Percentiles rank a stretch among this genome's conserved stretches.
Conservation (phyloP, 2,888 invertebrate species). For the Xanthorhoe spadicearia region DNA sequence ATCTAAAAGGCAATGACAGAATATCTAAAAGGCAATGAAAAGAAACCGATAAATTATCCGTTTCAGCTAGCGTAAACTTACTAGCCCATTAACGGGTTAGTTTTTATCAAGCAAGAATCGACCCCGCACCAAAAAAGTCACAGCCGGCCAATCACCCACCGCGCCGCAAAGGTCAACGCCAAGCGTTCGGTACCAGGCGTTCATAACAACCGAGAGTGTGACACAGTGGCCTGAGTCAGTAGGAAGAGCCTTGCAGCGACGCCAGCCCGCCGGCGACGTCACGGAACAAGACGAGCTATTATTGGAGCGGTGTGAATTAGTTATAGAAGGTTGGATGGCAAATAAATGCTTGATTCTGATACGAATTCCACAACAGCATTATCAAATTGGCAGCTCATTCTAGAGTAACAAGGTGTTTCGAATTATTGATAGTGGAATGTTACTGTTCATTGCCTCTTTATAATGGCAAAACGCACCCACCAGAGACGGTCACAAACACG, state of each 20-base stretch:
- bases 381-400: not conserved
- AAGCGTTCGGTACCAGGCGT: slow-evolving; percentile 17
- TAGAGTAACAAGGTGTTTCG: not conserved
- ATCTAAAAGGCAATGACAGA: too few relatives aligned
- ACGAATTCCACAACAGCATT: slow-evolving; percentile 4
- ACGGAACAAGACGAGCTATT: slow-evolving; percentile 33
- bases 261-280: slow-evolving; percentile 42
- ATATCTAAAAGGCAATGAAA: too few relatives aligned
- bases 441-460: too few relatives aligned
- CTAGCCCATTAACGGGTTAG: too few relatives aligned
- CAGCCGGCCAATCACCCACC: not conserved
- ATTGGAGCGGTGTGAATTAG: slow-evolving; percentile 25
- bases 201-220: slow-evolving; percentile 26
- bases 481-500: too few relatives aligned
- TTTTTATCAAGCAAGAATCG: not conserved
- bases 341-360: slow-evolving; percentile 9
- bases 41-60: too few relatives aligned
- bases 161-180: not conserved
- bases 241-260: slow-evolving; percentile 55
- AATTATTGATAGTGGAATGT: too few relatives aligned
- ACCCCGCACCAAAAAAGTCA: not conserved
- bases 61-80: too few relatives aligned
- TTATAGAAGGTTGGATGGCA: slow-evolving; percentile 19
- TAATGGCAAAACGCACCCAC: too few relatives aligned
- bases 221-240: slow-evolving; percentile 43